Evolutionary conservation across 2,888 invertebrate genomes (phyloP).

Genomic region (Halictus ligatus): DNA sequence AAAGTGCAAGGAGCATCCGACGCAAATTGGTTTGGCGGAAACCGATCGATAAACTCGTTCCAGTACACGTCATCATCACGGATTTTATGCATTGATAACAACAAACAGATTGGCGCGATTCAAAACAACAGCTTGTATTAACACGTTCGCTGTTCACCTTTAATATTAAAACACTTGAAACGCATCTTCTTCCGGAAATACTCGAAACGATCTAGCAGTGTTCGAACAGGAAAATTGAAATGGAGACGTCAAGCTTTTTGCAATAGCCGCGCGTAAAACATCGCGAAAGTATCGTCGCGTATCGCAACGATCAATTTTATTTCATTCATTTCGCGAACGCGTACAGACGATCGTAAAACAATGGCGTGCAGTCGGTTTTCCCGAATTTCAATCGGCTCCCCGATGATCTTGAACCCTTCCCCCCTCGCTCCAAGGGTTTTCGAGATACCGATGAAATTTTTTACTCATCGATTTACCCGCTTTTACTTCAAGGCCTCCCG

Average conservation of each 20-base stretch:
- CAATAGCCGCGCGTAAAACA: too few relatives aligned
- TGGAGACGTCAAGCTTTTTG: too few relatives aligned
- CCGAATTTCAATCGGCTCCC: not conserved
- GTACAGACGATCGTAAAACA: slow-evolving; percentile 4
- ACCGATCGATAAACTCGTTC: not conserved
- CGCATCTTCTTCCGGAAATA: too few relatives aligned
- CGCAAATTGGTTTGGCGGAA: not conserved
- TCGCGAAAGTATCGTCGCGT: too few relatives aligned
- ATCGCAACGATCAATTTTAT: too few relatives aligned
- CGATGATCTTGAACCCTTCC: slow-evolving; percentile 25
- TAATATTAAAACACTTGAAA: too few relatives aligned
- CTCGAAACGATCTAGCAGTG: too few relatives aligned
- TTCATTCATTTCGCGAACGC: not conserved
- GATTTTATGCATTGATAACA: not conserved
- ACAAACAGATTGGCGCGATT: not conserved
- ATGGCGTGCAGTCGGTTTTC: not conserved
- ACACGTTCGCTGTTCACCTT: not conserved
- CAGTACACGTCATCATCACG: not conserved
- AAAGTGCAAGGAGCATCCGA: not conserved
- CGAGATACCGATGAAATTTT: slow-evolving; percentile 42
- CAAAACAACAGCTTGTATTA: not conserved
- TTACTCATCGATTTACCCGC: slow-evolving; percentile 54
- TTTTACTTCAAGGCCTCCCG: slow-evolving; percentile 52
- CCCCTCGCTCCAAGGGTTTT: slow-evolving; percentile 3
- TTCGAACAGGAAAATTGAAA: too few relatives aligned